Base-by-base conservation (phyloP, 2,113 vertebrate genomes). In the Eudyptes chrysolophus region DNA sequence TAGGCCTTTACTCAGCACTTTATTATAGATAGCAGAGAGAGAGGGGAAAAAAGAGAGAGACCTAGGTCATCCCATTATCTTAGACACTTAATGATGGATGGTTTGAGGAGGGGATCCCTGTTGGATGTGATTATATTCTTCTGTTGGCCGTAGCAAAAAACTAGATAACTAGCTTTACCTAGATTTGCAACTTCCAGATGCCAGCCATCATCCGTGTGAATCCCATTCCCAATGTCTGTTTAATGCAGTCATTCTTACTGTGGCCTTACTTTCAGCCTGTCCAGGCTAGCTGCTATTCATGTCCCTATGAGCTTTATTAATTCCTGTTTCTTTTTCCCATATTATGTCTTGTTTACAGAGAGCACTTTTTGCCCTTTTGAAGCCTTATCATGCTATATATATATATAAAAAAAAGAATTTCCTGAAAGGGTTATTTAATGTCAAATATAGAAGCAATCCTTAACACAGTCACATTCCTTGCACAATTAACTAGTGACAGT, bases 1-100 rank as follows among this genome's bases (percentile, higher is more conserved):
- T 62, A 64, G 16, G 9, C 10, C 49, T 78, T 85, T 51, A 36
- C 25, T 57, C 65, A 78, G 30, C 29, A 64, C 10, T 55, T 78
- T 42, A 27, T 42, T 65, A 57, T 6, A 64, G n/a, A 32, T 3
- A 71, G 17, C 17, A 70, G 42, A 49, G 48, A 36, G 36, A 32
- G 26, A 36, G 8, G 19, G 0, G 11, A 4, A 36, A 48, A 36
- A n/a, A 49, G 6, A 32, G 2, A 36, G 10, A 48, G 2, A n/a
- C 36, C n/a, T 57, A 64, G 48, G 57, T 44, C 7, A 44, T 51
- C 20, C 24, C 6, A 8, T 49, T 71, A 51, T 32, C 7, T 69
- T 49, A 62, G n/a, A 30, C 20, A 15, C 14, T 55, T 80, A 69
- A 40, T 40, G 49, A 55, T 55, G 40, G 18, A 69, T 54, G 34